Conservation (phyloP, 2,888 invertebrate species). For the Girardia tigrina region DNA sequence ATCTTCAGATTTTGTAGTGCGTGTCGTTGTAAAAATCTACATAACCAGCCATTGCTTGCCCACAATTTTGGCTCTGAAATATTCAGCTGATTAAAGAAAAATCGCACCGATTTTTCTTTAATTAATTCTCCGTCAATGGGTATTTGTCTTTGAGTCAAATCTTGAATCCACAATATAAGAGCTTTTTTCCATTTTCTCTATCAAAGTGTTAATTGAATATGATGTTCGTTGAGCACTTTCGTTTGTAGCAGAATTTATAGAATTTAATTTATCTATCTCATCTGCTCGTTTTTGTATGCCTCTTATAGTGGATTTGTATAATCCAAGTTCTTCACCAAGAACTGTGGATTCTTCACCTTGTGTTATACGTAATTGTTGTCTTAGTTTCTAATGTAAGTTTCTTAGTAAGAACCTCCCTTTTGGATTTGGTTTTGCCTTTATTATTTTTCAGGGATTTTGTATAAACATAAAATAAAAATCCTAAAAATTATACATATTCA, state of each 20-base stretch:
- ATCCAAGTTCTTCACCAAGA: neutral
- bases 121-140: neutral
- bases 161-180: neutral
- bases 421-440: no score
- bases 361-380: no score
- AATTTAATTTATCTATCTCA: neutral
- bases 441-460: no score
- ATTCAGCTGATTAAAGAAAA: neutral
- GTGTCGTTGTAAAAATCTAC: neutral
- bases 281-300: neutral
- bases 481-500: no score
- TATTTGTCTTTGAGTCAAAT: neutral
- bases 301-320: neutral
- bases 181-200: neutral
- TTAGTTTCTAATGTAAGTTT: no score
- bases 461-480: no score
- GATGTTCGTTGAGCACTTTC: neutral
- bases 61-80: neutral
- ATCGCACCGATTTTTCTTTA: neutral
- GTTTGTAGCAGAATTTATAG: neutral
- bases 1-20: neutral
- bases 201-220: neutral
- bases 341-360: neutral
- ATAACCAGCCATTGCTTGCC: neutral
- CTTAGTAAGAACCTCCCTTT: no score